Conservation (phyloP, 2,888 invertebrate species). For the Sesia apiformis region DNA sequence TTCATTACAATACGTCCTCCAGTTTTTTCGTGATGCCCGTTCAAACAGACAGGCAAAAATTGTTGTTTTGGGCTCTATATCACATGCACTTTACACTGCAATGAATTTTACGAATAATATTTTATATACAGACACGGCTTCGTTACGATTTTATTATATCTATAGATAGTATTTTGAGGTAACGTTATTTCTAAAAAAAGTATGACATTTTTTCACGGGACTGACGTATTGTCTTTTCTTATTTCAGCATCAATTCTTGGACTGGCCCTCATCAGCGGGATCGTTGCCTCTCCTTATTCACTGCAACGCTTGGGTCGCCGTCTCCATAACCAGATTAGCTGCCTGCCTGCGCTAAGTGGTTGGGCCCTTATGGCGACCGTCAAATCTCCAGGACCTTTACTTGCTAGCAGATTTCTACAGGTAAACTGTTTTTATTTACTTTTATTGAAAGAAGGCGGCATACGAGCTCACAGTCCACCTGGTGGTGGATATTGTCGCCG, state of each 20-base stretch:
- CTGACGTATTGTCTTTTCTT: too few relatives aligned
- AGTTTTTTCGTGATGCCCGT: too few relatives aligned
- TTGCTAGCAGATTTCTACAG: conserved; percentile 49
- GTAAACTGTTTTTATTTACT: conserved; percentile 14
- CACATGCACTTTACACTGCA: too few relatives aligned
- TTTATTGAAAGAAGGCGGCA: background rate
- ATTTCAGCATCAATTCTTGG: conserved; percentile 76
- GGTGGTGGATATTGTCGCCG: background rate
- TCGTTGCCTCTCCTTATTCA: conserved; percentile 65
- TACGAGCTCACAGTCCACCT: background rate
- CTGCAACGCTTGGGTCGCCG: conserved; percentile 73
- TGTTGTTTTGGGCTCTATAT: too few relatives aligned
- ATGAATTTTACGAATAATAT: too few relatives aligned
- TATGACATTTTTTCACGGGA: too few relatives aligned
- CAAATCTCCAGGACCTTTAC: conserved; percentile 38
- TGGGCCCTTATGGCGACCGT: conserved; percentile 73
- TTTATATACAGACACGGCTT: too few relatives aligned
- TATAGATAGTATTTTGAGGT: too few relatives aligned
- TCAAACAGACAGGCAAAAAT: too few relatives aligned
- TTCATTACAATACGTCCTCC: too few relatives aligned
- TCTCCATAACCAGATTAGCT: conserved; percentile 68
- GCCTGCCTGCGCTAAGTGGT: conserved; percentile 66
- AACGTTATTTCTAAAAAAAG: too few relatives aligned
- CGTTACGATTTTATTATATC: too few relatives aligned
- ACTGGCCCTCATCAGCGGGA: conserved; percentile 73